Evolutionary conservation across 2,797 vertebrate species (phyloP).

Genomic region (Falco columbarius): DNA sequence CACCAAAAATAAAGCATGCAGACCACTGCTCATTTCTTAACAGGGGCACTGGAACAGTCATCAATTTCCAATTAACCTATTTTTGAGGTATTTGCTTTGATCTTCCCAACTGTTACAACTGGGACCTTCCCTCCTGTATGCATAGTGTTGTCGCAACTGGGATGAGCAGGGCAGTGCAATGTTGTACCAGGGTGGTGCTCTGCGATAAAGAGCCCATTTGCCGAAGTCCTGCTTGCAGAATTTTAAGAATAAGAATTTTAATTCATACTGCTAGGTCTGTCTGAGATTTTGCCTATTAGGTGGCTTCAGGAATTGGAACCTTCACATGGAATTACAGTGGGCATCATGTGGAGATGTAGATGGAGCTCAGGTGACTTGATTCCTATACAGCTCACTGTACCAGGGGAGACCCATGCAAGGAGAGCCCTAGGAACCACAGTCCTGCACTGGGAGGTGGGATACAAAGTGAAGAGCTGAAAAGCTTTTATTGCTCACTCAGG

Average conservation of each 20-base stretch:
- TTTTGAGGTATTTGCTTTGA: neutral
- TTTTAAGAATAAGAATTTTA: neutral
- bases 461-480: neutral
- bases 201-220: neutral
- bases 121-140: neutral
- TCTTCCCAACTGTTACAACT: neutral
- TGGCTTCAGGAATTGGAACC: neutral
- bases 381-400: neutral
- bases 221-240: neutral
- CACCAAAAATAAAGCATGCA: neutral
- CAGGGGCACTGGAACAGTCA: fast-evolving
- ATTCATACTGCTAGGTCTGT: neutral
- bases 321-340: neutral
- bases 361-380: neutral
- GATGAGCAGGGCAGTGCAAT: neutral
- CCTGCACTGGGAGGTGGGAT: neutral
- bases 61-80: neutral
- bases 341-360: fast-evolving
- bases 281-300: neutral
- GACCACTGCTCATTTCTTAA: neutral
- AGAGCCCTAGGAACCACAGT: fast-evolving
- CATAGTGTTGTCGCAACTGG: neutral
- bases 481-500: no score
- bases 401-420: fast-evolving
- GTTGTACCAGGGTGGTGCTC: neutral